phyloP scores from a whole-genome alignment of 2,888 invertebrate genomes.

The Sepiola atlantica region DNA sequence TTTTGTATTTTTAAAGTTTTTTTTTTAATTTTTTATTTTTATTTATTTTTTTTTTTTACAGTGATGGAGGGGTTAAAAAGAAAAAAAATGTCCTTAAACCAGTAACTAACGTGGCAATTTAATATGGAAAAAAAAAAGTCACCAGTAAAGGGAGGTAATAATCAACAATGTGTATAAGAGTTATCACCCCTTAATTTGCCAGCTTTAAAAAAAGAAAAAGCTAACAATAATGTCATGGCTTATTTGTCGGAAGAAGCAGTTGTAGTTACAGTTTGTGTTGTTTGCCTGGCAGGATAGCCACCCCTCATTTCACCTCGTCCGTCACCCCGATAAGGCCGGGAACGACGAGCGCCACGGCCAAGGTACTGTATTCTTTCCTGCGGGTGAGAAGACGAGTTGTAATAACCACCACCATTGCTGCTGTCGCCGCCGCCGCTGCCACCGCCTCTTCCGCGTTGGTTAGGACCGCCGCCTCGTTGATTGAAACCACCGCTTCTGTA shows the following conservation, averaged over 20 bases:
- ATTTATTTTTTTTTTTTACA: neutral
- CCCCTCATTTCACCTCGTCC: slow-evolving; percentile 52
- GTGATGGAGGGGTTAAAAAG: neutral
- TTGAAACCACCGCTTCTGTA: neutral
- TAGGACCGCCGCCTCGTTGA: neutral
- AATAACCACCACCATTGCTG: slow-evolving; percentile 41
- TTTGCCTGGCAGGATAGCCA: slow-evolving; percentile 48
- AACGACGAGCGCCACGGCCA: slow-evolving; percentile 51
- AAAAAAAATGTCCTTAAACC: neutral
- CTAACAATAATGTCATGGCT: neutral
- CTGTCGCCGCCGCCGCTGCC: neutral
- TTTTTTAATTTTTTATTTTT: no score
- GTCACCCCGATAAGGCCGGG: slow-evolving; percentile 52
- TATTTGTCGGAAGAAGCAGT: neutral
- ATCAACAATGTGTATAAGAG: neutral
- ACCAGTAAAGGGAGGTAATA: slow-evolving; percentile 32
- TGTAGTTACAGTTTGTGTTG: neutral
- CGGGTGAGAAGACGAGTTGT: neutral
- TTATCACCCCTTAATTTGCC: neutral
- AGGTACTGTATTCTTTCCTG: slow-evolving; percentile 39
- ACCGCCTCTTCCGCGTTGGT: slow-evolving; percentile 35
- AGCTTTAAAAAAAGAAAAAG: neutral
- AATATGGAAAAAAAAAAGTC: neutral
- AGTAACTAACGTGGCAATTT: slow-evolving; percentile 16
- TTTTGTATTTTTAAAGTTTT: neutral